Evolutionary conservation across 2,888 invertebrate species (phyloP).

Genomic region (Ophion obscuratus): DNA sequence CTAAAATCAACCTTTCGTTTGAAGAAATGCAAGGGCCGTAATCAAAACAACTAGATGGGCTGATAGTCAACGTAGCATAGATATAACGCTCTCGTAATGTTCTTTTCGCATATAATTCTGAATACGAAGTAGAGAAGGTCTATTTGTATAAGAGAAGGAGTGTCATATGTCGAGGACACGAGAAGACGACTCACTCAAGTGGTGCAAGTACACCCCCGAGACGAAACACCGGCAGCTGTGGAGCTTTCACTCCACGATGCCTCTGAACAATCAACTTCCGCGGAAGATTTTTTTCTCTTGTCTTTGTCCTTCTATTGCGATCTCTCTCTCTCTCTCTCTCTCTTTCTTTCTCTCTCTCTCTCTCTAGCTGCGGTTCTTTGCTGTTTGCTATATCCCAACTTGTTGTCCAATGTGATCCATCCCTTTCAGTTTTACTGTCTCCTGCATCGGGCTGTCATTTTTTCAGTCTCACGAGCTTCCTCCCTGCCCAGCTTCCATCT

Average conservation of each 20-base stretch:
- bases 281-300: slow-evolving; percentile 44
- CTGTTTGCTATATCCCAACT: slow-evolving; percentile 4
- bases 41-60: too few species aligned
- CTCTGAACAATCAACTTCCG: slow-evolving; percentile 60
- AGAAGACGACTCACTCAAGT: slow-evolving; percentile 61
- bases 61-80: too few species aligned
- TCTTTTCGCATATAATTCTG: slow-evolving; percentile 12
- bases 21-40: too few species aligned
- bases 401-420: slow-evolving; percentile 14
- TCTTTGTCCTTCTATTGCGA: slow-evolving; percentile 28
- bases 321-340: slow-evolving; percentile 6
- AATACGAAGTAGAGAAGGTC: slow-evolving; percentile 27
- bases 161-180: slow-evolving; percentile 55
- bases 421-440: slow-evolving; percentile 9
- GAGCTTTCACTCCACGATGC: slow-evolving; percentile 41
- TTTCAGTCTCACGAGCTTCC: slow-evolving; percentile 8
- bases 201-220: slow-evolving; percentile 58
- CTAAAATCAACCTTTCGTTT: too few species aligned
- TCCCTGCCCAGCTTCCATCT: neutral
- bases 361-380: neutral
- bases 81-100: too few species aligned
- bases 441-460: slow-evolving; percentile 8
- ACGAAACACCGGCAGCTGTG: slow-evolving; percentile 48
- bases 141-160: slow-evolving; percentile 44
- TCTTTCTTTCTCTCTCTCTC: neutral